phyloP scores from a whole-genome alignment of 2,113 vertebrate species.

The Ginglymostoma cirratum region DNA sequence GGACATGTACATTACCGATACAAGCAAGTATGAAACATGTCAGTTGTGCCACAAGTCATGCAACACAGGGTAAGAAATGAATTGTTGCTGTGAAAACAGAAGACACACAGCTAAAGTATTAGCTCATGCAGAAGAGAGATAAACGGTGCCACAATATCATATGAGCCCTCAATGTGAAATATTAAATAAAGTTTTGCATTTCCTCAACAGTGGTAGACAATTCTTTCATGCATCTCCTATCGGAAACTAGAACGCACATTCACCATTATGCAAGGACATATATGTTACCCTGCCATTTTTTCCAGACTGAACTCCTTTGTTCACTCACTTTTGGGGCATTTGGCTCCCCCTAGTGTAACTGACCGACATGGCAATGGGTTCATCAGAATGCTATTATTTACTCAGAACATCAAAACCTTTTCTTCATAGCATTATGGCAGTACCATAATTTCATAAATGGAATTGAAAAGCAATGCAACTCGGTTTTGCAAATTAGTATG shows the following conservation, averaged over 20 bases:
- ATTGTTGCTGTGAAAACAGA: background rate
- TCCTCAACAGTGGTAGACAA: background rate
- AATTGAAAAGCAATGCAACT: slow-evolving; percentile 51
- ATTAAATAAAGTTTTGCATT: background rate
- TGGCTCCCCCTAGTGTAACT: background rate
- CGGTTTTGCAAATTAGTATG: slow-evolving; percentile 68
- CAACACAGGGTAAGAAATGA: background rate
- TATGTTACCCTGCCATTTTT: background rate
- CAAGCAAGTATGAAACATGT: background rate
- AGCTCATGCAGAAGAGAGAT: background rate
- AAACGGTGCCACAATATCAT: background rate
- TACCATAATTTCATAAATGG: slow-evolving; percentile 57
- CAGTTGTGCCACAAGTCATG: background rate
- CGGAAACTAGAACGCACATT: background rate
- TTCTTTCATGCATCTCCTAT: background rate
- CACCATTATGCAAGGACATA: background rate
- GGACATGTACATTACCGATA: background rate
- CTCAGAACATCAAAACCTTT: background rate
- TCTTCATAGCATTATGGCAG: too few species aligned
- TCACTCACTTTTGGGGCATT: background rate
- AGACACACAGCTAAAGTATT: background rate
- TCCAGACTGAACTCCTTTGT: background rate
- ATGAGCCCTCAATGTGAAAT: background rate
- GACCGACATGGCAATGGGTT: background rate
- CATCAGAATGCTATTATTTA: background rate